A percentile compares a stretch with the other conserved stretches of the same genome.
phyloP scores from a whole-genome alignment of 2,797 vertebrate species.

The Oreortyx pictus region DNA sequence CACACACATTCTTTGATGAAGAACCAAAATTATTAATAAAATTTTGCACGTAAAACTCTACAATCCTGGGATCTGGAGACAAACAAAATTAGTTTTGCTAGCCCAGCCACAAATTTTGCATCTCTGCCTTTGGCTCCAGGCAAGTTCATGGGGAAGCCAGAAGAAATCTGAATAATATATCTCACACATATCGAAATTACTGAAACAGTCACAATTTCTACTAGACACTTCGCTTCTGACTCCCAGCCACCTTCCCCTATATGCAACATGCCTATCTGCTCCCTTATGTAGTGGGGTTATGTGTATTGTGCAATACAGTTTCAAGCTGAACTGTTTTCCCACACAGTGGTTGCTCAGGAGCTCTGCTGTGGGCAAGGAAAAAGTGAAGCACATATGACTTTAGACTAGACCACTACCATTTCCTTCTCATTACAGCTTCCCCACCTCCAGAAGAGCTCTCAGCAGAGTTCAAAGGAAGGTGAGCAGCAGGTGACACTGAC shows the following conservation, averaged over 20 bases:
- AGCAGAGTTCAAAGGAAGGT: neutral
- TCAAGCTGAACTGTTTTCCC: neutral
- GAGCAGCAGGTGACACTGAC: neutral
- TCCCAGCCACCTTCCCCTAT: neutral
- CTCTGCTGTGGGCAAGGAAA: neutral
- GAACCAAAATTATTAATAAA: neutral
- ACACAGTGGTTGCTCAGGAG: neutral
- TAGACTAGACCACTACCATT: conserved; percentile 10
- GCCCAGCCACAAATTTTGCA: fast-evolving
- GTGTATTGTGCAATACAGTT: neutral
- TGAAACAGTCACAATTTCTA: neutral
- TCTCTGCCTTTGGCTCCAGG: neutral
- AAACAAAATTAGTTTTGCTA: neutral
- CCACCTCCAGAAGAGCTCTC: neutral
- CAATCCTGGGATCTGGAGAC: neutral
- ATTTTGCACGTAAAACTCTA: neutral
- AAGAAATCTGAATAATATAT: neutral
- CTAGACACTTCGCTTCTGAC: neutral
- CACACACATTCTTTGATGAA: neutral
- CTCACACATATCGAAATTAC: neutral
- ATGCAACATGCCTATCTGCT: fast-evolving
- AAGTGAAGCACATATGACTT: neutral
- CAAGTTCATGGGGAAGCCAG: neutral
- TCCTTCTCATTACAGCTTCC: neutral
- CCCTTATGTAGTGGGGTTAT: fast-evolving